phyloP scores from a whole-genome alignment of 1,140 invertebrate species.

The Fopius arisanus region DNA sequence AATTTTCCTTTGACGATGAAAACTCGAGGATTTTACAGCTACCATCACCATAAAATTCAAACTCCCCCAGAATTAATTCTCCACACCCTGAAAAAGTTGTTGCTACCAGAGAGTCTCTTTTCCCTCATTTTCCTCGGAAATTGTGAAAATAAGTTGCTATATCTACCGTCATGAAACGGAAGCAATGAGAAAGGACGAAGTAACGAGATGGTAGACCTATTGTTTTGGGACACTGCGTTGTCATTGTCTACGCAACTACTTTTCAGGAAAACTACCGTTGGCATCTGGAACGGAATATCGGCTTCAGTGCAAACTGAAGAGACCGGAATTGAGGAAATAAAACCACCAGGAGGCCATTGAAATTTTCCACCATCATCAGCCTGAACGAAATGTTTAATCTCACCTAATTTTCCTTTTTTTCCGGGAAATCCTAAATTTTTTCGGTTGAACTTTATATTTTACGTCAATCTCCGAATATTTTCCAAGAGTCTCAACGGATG shows the following conservation, averaged over 20 bases:
- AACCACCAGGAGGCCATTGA: too few relatives aligned
- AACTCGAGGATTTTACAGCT: background rate
- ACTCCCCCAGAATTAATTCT: background rate
- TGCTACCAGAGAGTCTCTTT: background rate
- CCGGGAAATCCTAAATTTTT: too few relatives aligned
- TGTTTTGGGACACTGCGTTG: background rate
- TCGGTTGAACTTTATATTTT: too few relatives aligned
- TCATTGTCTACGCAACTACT: background rate
- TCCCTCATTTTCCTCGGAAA: background rate
- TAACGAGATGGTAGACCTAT: background rate
- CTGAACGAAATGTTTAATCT: too few relatives aligned
- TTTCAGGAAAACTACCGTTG: background rate
- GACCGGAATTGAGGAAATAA: too few relatives aligned
- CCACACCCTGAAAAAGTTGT: background rate
- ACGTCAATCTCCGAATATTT: too few relatives aligned
- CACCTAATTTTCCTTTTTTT: too few relatives aligned
- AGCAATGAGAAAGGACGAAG: background rate
- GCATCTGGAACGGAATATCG: background rate
- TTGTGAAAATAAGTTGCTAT: background rate
- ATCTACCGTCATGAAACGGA: background rate
- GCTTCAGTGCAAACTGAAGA: background rate
- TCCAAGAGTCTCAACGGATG: too few relatives aligned
- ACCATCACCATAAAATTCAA: background rate
- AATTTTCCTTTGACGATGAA: background rate
- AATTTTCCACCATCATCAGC: too few relatives aligned